Evolutionary conservation across 2,888 invertebrate species (phyloP), one percentile per base, ranked within the genome.

Genomic region (Amphipyra berbera): DNA sequence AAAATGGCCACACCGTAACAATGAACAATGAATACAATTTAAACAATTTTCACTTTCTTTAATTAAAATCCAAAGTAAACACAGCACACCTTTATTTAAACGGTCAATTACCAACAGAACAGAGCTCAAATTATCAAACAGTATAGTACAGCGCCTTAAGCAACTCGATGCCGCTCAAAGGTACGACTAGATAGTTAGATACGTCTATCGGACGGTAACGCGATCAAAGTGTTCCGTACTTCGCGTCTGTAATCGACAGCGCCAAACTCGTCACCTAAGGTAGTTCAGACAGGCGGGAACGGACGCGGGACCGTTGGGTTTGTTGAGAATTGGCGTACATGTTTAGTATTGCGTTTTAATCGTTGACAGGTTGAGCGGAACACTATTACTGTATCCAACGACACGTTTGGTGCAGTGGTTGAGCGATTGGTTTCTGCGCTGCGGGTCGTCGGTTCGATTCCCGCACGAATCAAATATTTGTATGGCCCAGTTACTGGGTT

Each of bases 201-300:
- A 78, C 76, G 78, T 80, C 82, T 82, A 80, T 82, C 75, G 83
- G 83, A 78, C 85, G 82, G 81, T 83, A 86, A 86, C 81, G 74
- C 82, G 90, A 90, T 90, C 89, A 90, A 90, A 90, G 89, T 78
- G 82, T 72, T 76, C 66, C 64, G 61, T 71, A 77, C 66, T 79
- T 83, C 62, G 76, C 72, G 74, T 70, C 83, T 83, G 84, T 88
- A 86, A 89, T 90, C 83, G 85, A 84, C 83, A 83, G 77, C 77
- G 80, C 69, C 74, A 59, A 84, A 82, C 68, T 82, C 65, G 50
- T 61, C 62, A 55, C 58, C 42, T 55, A 66, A 64, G 70, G 65
- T 64, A 68, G 64, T 72, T 71, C 61, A 75, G 61, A 75, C 61
- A 40, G 49, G 60, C 58, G 58, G 45, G 35, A 65, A 45, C 45